Base-by-base conservation (phyloP, 2,797 vertebrate species). In the Hemitrygon akajei region DNA sequence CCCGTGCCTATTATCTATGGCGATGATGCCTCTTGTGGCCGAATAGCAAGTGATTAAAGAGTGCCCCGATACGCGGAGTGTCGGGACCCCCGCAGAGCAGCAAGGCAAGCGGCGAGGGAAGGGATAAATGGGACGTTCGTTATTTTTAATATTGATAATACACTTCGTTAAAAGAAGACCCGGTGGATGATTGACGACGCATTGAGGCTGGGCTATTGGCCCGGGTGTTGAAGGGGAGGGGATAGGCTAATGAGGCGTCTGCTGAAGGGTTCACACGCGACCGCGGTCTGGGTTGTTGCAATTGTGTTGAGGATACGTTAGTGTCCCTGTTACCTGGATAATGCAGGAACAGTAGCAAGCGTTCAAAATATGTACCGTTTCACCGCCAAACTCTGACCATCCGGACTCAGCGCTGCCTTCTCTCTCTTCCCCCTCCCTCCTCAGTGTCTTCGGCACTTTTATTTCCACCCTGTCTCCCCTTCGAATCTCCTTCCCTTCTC, bases 191-290 rank as follows among this genome's bases (percentile, higher is more conserved):
- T 69, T 66, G 60, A 69, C 60, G 86, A 22, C 2, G 18, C 18
- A 12, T 2, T 18, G 7, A 18, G 60, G 1, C 27, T 4, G 86
- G 86, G 81, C 81, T 58, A 84, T 84, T 80, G n/a, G 60, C 6
- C 30, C 16, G 86, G 14, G n/a, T 7, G 30, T 22, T 20, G n/a
- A 20, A 20, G 37, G 60, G 86, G 63, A 7, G 86, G 86, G 63
- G n/a, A 34, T 69, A 69, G 60, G 86, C 60, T 89, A 66, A 37
- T 89, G 1, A 89, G n/a, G n/a, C n/a, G n/a, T 18, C n/a, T 37
- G 63, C 86, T 89, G 86, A 89, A 89, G 86, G 86, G 63, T 89
- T 63, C 63, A 69, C 86, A 89, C 86, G 86, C 86, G 86, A 89
- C 60, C 66, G 18, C 60, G 86, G 34, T 10, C 86, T 89, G n/a